Evolutionary conservation across 2,888 invertebrate genomes (phyloP), one percentile per base, ranked within the genome.

Genomic region (Erebia epiphron): DNA sequence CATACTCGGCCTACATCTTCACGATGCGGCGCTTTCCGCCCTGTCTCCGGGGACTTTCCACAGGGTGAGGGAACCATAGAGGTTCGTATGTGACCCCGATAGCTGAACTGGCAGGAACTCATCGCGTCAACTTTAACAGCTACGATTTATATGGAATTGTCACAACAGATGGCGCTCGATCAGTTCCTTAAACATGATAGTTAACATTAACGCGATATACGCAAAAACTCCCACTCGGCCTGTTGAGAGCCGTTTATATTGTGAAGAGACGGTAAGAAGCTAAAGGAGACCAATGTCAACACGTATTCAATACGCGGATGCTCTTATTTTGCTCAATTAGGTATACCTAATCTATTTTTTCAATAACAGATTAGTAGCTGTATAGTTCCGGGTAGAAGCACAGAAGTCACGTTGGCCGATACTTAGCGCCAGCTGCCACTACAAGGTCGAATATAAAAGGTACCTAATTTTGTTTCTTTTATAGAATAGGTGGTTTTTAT

Each of bases 1-100:
- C 82, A 73, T 11, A 75, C 78, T 84, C 85, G 83, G 87, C 87
- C 85, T 79, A 52, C 85, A 88, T 85, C 85, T 60, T 79, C 78
- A 92, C 75, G 82, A 85, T 88, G 86, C 76, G 91, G 76, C 89
- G 91, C 91, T 94, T 88, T 93, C 93, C 90, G 88, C 82, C 93
- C 80, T 86, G 73, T 84, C 90, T 93, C 94, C 94, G 93, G 93
- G 93, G 94, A 94, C 94, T 94, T 94, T 94, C 93, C 93, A 89
- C 94, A 90, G 91, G 92, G 90, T 88, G 73, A 2, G 1, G 70
- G 82, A 90, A 82, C 77, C 86, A 92, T 79, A 3, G 76, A 80
- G 85, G 82, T 83, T 89, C 79, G 93, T 73, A 21, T 71, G 93
- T 93, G 75, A 89, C 91, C 93, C 92, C 90, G 93, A 87, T 64